Conservation (phyloP, 2,888 invertebrate genomes). For the Drosophila anomalata region DNA sequence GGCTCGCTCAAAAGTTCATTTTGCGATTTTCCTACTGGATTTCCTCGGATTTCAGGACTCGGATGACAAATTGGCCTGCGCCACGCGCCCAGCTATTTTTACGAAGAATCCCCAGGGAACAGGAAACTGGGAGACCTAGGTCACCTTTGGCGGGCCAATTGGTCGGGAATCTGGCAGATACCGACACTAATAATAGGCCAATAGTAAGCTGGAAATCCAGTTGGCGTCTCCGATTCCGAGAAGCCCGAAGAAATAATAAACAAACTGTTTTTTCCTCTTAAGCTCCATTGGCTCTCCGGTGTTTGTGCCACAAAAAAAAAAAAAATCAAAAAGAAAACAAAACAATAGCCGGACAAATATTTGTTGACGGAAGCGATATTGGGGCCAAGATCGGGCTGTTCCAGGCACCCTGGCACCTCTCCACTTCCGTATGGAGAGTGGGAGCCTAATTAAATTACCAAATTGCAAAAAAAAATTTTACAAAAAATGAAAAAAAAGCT, state of each 20-base stretch:
- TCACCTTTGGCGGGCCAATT: neutral
- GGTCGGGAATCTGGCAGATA: neutral
- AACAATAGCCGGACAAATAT: constrained; percentile 52
- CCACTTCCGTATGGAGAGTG: constrained; percentile 33
- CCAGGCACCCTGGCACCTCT: constrained; percentile 48
- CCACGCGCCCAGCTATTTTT: constrained; percentile 33
- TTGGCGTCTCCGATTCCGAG: constrained; percentile 22
- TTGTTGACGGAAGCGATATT: constrained; percentile 59
- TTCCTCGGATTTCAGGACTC: constrained; percentile 19
- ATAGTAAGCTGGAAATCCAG: constrained; percentile 28
- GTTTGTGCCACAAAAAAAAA: no score
- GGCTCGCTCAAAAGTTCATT: constrained; percentile 3
- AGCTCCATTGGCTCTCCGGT: constrained; percentile 50
- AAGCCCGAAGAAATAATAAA: constrained; percentile 38
- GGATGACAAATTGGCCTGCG: constrained; percentile 34
- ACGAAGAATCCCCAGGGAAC: constrained; percentile 3
- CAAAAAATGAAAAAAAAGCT: constrained; percentile 4
- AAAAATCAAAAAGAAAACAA: no score
- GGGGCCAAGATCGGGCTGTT: constrained; percentile 29
- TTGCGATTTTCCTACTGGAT: constrained; percentile 28
- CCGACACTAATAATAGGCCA: constrained; percentile 6
- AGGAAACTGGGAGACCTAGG: constrained; percentile 2
- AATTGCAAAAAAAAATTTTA: constrained; percentile 7
- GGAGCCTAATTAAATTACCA: constrained; percentile 47
- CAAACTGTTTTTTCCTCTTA: constrained; percentile 68